A percentile compares a stretch with the other conserved stretches of the same genome.
Conservation (phyloP, 2,113 vertebrate genomes). For the Microcebus lehilahytsara region DNA sequence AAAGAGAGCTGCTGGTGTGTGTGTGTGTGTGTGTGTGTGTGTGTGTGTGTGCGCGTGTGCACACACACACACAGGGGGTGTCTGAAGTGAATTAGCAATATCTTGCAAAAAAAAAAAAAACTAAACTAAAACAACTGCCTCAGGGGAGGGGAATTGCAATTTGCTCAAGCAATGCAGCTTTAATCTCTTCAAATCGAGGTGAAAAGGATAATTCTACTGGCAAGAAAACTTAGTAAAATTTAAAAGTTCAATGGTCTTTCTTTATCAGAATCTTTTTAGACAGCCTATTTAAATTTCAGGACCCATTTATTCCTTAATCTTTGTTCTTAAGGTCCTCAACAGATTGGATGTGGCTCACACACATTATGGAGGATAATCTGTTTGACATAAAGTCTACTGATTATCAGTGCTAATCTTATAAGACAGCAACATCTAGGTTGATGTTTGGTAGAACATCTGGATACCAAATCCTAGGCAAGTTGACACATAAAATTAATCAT, state of each 20-base stretch:
- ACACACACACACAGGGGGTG: accelerated
- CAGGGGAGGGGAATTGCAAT: neutral
- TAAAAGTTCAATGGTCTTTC: neutral
- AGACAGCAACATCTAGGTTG: neutral
- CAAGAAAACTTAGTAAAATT: neutral
- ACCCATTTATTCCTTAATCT: neutral
- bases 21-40: too few species aligned
- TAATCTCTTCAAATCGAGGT: neutral
- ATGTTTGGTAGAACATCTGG: neutral
- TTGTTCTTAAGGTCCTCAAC: neutral
- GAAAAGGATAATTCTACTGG: neutral
- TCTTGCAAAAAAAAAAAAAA: neutral
- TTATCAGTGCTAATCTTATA: neutral
- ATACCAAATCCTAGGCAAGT: neutral
- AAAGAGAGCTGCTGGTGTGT: neutral
- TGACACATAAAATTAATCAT: neutral
- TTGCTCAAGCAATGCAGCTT: neutral
- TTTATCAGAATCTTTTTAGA: neutral
- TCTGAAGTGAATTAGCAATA: neutral
- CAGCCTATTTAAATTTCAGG: neutral
- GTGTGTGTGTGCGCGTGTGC: too few species aligned
- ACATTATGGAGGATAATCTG: neutral
- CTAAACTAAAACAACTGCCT: neutral
- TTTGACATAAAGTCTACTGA: neutral
- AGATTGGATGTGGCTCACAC: neutral